Evolutionary conservation across 1,140 invertebrate species (phyloP).

Genomic region (Bombus polaris): DNA sequence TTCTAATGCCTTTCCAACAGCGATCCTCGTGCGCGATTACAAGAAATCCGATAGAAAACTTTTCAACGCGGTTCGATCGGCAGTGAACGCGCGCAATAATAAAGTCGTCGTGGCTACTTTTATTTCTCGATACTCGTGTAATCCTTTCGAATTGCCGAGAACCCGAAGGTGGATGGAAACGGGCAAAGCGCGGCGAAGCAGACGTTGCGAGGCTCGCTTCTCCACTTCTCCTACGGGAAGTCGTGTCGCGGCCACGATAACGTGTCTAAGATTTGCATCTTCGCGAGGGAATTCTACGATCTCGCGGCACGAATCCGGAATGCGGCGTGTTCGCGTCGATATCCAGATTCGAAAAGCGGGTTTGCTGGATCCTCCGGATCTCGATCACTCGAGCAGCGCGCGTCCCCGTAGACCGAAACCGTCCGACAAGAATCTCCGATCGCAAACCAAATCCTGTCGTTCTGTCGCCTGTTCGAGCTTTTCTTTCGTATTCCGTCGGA

Average conservation of each 20-base stretch:
- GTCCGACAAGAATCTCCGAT: not conserved
- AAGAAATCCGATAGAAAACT: not conserved
- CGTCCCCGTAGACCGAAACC: constrained; percentile 9
- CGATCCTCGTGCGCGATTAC: not conserved
- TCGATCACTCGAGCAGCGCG: not conserved
- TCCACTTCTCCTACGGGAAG: not conserved
- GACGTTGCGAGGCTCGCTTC: not conserved
- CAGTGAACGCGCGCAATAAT: not conserved
- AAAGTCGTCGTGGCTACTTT: not conserved
- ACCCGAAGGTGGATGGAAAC: not conserved
- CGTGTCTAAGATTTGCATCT: constrained; percentile 39
- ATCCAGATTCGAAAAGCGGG: not conserved
- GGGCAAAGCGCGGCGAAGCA: no score
- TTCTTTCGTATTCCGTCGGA: not conserved
- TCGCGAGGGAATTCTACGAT: constrained; percentile 36
- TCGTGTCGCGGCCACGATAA: constrained; percentile 23
- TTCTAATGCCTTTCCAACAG: no score
- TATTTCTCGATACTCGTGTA: not conserved
- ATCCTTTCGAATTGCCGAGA: constrained; percentile 5
- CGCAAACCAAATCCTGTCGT: not conserved
- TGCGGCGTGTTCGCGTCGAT: constrained; percentile 8
- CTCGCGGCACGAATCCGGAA: constrained; percentile 33
- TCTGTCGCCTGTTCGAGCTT: not conserved
- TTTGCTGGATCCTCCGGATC: constrained; percentile 17
- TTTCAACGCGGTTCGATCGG: not conserved